Conservation (phyloP, 53 echinoderm and acorn worm genomes). For the Paracentrotus lividus region DNA sequence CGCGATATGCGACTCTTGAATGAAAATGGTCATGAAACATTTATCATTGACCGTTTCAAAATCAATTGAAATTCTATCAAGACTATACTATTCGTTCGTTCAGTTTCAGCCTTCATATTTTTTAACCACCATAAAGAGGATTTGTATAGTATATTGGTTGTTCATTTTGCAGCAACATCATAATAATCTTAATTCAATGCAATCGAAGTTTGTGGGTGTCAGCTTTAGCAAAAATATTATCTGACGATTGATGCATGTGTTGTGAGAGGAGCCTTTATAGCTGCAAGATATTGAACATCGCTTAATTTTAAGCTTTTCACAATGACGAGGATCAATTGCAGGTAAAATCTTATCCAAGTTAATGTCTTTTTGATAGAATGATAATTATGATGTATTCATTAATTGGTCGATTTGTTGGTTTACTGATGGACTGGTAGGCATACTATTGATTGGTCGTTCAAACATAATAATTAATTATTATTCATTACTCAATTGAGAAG, state of each 20-base stretch:
- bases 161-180: not conserved
- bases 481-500: not conserved
- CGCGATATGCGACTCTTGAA: not conserved
- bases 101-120: not conserved
- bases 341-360: not conserved
- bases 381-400: not conserved
- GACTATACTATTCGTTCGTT: not conserved
- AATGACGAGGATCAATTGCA: not conserved
- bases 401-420: not conserved
- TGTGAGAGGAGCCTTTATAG: not conserved
- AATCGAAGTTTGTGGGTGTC: not conserved
- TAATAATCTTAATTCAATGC: no score
- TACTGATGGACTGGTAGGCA: not conserved
- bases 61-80: not conserved
- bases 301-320: not conserved
- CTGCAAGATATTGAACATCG: not conserved
- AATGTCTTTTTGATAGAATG: not conserved
- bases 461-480: not conserved
- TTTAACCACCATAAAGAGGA: not conserved
- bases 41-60: not conserved
- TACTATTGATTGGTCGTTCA: not conserved
- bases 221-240: no score
- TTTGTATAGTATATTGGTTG: not conserved
- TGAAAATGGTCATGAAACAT: not conserved
- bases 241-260: no score